phyloP scores from a whole-genome alignment of 2,797 vertebrate species.

The Lacerta agilis region DNA sequence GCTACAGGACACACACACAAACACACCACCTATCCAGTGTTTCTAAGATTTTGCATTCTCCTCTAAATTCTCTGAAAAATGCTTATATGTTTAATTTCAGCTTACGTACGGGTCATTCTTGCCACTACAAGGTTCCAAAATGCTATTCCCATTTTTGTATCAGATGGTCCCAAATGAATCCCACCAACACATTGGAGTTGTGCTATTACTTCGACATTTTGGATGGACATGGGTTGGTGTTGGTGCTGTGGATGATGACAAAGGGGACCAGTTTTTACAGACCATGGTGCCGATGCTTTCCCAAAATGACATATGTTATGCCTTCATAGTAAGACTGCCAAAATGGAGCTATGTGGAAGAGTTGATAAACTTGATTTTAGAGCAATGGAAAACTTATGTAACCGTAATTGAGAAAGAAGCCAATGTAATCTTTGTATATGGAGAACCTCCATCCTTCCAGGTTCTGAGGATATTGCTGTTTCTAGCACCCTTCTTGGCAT shows the following conservation, averaged over 20 bases:
- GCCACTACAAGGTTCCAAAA: background rate
- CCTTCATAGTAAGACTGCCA: background rate
- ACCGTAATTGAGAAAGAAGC: background rate
- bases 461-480: background rate
- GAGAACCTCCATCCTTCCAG: background rate
- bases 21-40: too few relatives aligned
- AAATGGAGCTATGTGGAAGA: background rate
- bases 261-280: background rate
- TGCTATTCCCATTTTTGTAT: background rate
- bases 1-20: too few relatives aligned
- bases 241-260: background rate
- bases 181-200: background rate
- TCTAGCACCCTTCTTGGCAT: background rate
- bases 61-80: background rate
- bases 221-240: conserved; percentile 7
- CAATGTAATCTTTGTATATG: background rate
- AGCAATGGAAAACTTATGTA: background rate
- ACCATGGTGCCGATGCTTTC: background rate
- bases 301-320: background rate
- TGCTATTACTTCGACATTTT: conserved; percentile 1
- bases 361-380: background rate
- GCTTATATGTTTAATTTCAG: background rate
- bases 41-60: background rate
- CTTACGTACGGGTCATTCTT: background rate
- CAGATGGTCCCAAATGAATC: conserved; percentile 5